Base-by-base conservation (phyloP, 2,113 vertebrate genomes). In the Numida meleagris region DNA sequence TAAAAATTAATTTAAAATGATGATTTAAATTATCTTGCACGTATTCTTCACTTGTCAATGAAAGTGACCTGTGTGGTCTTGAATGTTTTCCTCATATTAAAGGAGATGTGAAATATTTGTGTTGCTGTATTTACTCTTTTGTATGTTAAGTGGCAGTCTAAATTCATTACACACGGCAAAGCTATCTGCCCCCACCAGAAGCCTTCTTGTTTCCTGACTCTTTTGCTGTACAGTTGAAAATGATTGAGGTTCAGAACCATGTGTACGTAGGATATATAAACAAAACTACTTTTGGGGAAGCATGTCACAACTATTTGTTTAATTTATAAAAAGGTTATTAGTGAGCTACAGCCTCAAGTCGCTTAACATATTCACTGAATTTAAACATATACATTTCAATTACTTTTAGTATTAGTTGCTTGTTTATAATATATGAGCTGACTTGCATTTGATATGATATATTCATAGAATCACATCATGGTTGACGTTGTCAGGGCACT, bases 151-250 rank as follows among this genome's bases (percentile, higher is more conserved):
- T 46, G 40, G 11, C 13, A 68, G 46, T 53, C 15, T 86, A 59
- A 61, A 76, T 86, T 80, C 24, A 55, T 14, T 68, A 16, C 38
- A 20, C 59, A 45, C 14, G 66, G 21, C 13, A 78, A 55, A 65
- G 4, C 17, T 78, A 15, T 55, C 12, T 63, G 24, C 20, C 2
- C 7, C 4, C 1, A 4, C 2, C 18, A 0, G 0, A 43, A 79
- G 4, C 2, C n/a, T 18, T 88, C 12, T 45, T 67, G 5, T 72
- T 72, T 17, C 33, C 43, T 73, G 21, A 42, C 4, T 31, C 76
- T 78, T 51, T n/a, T 65, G 58, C 55, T 51, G 16, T 66, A 16
- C 11, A 66, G 40, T 20, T 74, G 34, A 61, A 80, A 80, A 33
- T 31, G 68, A 50, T 25, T 20, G 40, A 77, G 5, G 17, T 16